Conservation (phyloP, 2,113 vertebrate genomes). For the Indri indri region DNA sequence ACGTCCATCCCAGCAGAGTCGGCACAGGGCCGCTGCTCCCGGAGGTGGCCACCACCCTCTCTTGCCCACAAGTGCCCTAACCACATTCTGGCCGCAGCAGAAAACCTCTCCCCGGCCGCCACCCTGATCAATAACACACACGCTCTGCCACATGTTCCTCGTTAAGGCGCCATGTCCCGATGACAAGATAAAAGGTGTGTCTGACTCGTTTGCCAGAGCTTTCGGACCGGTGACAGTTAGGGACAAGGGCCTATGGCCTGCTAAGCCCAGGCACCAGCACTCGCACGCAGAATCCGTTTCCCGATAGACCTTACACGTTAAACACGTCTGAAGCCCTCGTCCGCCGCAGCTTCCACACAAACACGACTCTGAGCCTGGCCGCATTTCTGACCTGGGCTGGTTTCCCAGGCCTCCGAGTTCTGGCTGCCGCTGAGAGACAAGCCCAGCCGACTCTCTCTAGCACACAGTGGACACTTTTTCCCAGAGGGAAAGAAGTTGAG, state of each 20-base stretch:
- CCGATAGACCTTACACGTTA: fast-evolving
- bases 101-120: not conserved
- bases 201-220: not conserved
- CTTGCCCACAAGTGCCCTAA: not conserved
- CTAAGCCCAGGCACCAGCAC: not conserved
- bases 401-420: not conserved
- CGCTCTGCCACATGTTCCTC: not conserved
- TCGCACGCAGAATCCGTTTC: fast-evolving
- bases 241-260: fast-evolving
- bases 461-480: not conserved
- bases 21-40: fast-evolving
- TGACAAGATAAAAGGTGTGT: not conserved
- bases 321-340: not conserved
- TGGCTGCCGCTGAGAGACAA: not conserved
- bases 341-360: not conserved
- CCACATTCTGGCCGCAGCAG: not conserved
- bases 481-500: not conserved
- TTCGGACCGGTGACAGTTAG: not conserved
- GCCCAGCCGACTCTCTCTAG: not conserved
- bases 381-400: not conserved
- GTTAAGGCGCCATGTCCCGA: not conserved
- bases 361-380: not conserved
- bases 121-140: not conserved
- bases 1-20: not conserved
- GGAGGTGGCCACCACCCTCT: fast-evolving